Conservation (phyloP, 2,797 vertebrate genomes). For the Rhinogobio ventralis region DNA sequence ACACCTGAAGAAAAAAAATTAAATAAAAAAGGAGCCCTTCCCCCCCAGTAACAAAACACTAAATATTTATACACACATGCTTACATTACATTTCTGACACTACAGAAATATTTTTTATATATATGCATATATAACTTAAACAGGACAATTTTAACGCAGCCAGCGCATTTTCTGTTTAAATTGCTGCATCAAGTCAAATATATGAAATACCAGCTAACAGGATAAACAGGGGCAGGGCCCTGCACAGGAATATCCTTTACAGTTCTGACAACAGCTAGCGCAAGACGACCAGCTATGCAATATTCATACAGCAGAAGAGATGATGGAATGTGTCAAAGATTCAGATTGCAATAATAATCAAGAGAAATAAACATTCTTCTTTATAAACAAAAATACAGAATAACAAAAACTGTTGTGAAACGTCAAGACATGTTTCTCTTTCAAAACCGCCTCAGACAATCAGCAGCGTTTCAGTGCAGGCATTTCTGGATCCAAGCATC, state of each 20-base stretch:
- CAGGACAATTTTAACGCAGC: background rate
- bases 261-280: conserved; percentile 43
- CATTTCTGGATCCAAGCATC: conserved; percentile 46
- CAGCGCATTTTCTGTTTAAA: conserved; percentile 30
- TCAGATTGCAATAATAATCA: conserved; percentile 19
- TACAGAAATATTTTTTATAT: conserved; percentile 27
- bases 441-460: conserved; percentile 39
- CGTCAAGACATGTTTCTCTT: conserved; percentile 31
- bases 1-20: conserved; percentile 29
- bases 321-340: conserved; percentile 42
- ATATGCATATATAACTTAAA: conserved; percentile 30
- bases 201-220: conserved; percentile 1
- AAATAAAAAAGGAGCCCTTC: background rate
- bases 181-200: conserved; percentile 34
- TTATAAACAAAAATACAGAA: conserved; percentile 33
- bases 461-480: conserved; percentile 64
- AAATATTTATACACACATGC: conserved; percentile 36
- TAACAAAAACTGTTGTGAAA: conserved; percentile 32
- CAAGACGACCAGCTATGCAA: conserved; percentile 42
- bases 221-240: conserved; percentile 10
- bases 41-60: conserved; percentile 52
- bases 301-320: conserved; percentile 33
- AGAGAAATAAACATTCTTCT: conserved; percentile 36
- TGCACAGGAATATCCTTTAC: conserved; percentile 41
- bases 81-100: conserved; percentile 40